Conservation (phyloP, 2,113 vertebrate species). For the Cololabis saira region DNA sequence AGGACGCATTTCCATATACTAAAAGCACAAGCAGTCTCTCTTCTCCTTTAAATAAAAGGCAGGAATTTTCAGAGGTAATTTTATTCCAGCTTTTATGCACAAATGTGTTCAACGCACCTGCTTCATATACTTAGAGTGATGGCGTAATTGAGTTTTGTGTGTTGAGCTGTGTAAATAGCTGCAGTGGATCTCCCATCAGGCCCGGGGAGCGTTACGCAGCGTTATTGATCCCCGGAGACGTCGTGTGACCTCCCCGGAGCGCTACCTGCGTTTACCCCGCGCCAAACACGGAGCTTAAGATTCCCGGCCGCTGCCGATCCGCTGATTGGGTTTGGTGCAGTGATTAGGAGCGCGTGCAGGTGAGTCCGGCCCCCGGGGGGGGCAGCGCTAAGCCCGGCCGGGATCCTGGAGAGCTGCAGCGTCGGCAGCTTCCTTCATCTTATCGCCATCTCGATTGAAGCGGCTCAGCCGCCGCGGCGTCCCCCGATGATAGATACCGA, state of each 20-base stretch:
- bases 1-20: conserved; percentile 37
- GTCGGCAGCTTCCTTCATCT: conserved; percentile 70
- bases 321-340: conserved; percentile 37
- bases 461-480: conserved; percentile 53
- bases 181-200: conserved; percentile 36
- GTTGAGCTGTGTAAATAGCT: conserved; percentile 41
- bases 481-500: conserved; percentile 66
- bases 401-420: conserved; percentile 61
- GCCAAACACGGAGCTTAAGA: conserved; percentile 35
- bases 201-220: conserved; percentile 46
- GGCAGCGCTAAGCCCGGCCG: conserved; percentile 37
- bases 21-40: no score
- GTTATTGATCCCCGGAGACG: conserved; percentile 72
- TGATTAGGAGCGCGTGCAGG: conserved; percentile 37
- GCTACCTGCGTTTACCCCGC: conserved; percentile 14
- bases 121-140: conserved; percentile 10
- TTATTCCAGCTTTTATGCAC: conserved; percentile 4
- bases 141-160: conserved; percentile 13
- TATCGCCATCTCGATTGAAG: conserved; percentile 74
- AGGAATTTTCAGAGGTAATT: neutral
- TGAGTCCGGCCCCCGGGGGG: no score
- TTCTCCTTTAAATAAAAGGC: no score
- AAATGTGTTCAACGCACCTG: conserved; percentile 12
- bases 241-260: conserved; percentile 63
- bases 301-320: conserved; percentile 30